Evolutionary conservation across 2,797 vertebrate species (phyloP), one percentile per base, ranked within the genome.

Genomic region (Tragopan temminckii): DNA sequence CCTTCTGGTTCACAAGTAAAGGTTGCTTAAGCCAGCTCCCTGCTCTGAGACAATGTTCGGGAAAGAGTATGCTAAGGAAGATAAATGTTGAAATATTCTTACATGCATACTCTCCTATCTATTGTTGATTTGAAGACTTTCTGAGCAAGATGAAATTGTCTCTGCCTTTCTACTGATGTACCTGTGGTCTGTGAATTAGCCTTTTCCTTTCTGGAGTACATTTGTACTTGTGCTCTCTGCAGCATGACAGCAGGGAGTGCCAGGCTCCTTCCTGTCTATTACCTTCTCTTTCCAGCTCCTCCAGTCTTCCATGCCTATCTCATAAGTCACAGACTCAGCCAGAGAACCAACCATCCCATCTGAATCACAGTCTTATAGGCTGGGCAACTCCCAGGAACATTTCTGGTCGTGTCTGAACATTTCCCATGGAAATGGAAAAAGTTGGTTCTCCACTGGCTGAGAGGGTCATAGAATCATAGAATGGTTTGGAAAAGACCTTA

Each of bases 351-450:
- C 71, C 1, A 11, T 29, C n/a, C 55, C 8, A 3, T 19, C n/a
- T 85, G 76, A 89, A 80, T 88, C 81, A 87, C n/a, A 68, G n/a
- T 7, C 40, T 85, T 50, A 42, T 25, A 18, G 9, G 57, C 40
- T 46, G 19, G 35, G 25, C 50, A 62, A 9, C 82, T 85, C 58
- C 45, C 36, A 66, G 38, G 16, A 27, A 59, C 29, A 18, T 84
- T 83, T 88, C 35, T 75, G 38, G 19, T 27, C 24, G 11, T 23
- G n/a, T 38, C 45, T 76, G 67, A 29, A 53, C 21, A 66, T 71
- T 93, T 89, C 24, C 53, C 5, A 43, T 25, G 25, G 48, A 80
- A 87, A 82, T 80, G 27, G 57, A 74, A 87, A 90, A 81, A 29
- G 9, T 2, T 33, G 1, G 3, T 80, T 82, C 89, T 66, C 78